Evolutionary conservation across 2,797 vertebrate species (phyloP).

Genomic region (Chromis chromis): DNA sequence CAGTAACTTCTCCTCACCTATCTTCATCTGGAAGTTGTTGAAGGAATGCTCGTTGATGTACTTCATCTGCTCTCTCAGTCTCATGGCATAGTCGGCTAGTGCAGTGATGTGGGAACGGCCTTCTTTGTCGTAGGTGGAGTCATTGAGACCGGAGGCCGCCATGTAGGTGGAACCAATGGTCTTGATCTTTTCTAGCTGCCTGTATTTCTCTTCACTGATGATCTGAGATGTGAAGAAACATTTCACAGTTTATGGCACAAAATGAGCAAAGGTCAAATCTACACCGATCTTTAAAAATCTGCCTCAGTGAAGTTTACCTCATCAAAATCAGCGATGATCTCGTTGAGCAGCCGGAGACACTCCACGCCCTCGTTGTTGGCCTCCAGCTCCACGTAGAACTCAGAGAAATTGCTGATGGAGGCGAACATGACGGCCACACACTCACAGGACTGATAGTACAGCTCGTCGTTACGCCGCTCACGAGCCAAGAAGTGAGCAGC

Average conservation of each 20-base stretch:
- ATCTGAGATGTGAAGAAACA: constrained; percentile 81
- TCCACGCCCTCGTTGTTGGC: constrained; percentile 97
- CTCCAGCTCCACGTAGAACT: constrained; percentile 97
- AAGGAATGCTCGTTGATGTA: constrained; percentile 98
- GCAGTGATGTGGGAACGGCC: constrained; percentile 92
- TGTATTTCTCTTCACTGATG: constrained; percentile 93
- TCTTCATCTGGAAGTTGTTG: constrained; percentile 99
- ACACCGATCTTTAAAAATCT: background rate
- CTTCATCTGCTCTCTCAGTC: constrained; percentile 96
- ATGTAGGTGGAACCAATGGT: constrained; percentile 97
- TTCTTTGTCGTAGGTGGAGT: constrained; percentile 93
- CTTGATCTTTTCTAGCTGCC: constrained; percentile 97
- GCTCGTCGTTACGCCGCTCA: constrained; percentile 92
- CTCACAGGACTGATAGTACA: constrained; percentile 97
- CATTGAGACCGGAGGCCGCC: constrained; percentile 94
- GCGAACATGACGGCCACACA: constrained; percentile 97
- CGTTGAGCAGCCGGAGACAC: constrained; percentile 94
- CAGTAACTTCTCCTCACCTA: constrained; percentile 81
- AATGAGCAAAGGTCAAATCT: background rate
- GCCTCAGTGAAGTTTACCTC: constrained; percentile 82
- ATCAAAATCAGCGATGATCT: constrained; percentile 96
- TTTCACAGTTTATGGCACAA: background rate
- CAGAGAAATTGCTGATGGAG: constrained; percentile 97
- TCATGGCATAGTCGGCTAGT: constrained; percentile 95
- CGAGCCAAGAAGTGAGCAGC: constrained; percentile 93